A percentile compares a stretch with the other conserved stretches of the same genome.
These are phyloP conservation scores for Felis chaus DNA, from an alignment of 2,113 vertebrate genomes.

Conservation along the genomic window DNA sequence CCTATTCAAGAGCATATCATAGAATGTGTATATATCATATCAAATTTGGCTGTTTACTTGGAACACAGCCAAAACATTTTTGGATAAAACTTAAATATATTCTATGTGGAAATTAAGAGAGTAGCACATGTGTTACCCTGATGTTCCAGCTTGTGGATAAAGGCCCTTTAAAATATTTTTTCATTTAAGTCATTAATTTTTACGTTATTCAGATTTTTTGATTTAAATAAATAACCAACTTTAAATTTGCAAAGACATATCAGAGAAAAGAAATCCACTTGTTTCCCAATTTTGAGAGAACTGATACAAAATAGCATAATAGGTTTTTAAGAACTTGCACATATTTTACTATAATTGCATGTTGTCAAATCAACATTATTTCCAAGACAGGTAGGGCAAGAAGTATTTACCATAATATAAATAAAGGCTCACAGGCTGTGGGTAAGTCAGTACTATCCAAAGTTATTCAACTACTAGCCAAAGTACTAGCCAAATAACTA, in stretches of 20 bases:
- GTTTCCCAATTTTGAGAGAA: background rate
- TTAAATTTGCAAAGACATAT: background rate
- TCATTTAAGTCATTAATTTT: constrained; percentile 31
- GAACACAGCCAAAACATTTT: background rate
- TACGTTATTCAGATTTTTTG: constrained; percentile 36
- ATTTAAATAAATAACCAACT: constrained; percentile 45
- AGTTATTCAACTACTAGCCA: background rate
- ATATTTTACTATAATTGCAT: background rate
- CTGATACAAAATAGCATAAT: background rate
- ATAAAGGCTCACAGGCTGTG: background rate
- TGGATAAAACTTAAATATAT: constrained; percentile 41
- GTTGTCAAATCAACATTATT: background rate
- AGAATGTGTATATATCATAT: background rate
- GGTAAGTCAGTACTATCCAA: background rate
- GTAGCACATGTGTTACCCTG: constrained; percentile 40
- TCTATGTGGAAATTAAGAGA: background rate
- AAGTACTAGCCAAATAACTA: no score
- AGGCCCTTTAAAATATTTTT: constrained; percentile 10
- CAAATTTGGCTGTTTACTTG: constrained; percentile 40
- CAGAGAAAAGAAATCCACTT: background rate
- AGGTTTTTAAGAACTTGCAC: background rate
- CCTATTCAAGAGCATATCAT: background rate
- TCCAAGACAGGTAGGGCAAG: background rate
- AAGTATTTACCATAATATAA: background rate
- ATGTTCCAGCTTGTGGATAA: background rate